Evolutionary conservation across 2,888 invertebrate species (phyloP).

Genomic region (Pseudococcus jackbeardsleyi): DNA sequence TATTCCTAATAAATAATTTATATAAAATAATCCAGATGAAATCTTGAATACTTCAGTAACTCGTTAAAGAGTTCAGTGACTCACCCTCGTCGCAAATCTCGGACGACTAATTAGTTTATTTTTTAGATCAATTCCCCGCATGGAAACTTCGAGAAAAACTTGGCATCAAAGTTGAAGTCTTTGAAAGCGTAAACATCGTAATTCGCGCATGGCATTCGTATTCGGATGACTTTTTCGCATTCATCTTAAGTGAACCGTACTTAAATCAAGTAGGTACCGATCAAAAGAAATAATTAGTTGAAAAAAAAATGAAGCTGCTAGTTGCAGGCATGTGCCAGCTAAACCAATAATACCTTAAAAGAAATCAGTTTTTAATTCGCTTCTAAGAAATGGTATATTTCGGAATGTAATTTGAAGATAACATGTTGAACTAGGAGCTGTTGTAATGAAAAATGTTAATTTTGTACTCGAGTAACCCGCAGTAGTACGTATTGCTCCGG

Average conservation of each 20-base stretch:
- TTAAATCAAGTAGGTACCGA: conserved; percentile 4
- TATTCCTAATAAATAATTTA: no score
- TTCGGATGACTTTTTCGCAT: conserved; percentile 2
- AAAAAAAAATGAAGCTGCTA: neutral
- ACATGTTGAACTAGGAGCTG: conserved; percentile 26
- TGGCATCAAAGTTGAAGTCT: neutral
- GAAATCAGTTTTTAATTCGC: conserved; percentile 32
- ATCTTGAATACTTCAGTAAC: neutral
- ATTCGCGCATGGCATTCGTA: conserved; percentile 1
- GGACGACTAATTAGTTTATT: neutral
- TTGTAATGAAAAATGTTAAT: conserved; percentile 47
- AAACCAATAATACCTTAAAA: neutral
- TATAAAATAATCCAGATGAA: no score
- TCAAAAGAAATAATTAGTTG: neutral
- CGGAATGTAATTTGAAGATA: conserved; percentile 41
- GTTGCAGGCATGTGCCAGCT: neutral
- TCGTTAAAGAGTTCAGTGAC: neutral
- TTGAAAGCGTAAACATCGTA: neutral
- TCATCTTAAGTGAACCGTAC: conserved; percentile 1
- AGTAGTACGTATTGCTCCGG: neutral
- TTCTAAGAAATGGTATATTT: neutral
- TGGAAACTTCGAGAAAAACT: neutral
- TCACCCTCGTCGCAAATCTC: neutral
- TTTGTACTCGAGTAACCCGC: conserved; percentile 38
- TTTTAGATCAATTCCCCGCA: neutral